Evolutionary conservation across 2,113 vertebrate genomes (phyloP).

Genomic region (Bolborhynchus lineola): DNA sequence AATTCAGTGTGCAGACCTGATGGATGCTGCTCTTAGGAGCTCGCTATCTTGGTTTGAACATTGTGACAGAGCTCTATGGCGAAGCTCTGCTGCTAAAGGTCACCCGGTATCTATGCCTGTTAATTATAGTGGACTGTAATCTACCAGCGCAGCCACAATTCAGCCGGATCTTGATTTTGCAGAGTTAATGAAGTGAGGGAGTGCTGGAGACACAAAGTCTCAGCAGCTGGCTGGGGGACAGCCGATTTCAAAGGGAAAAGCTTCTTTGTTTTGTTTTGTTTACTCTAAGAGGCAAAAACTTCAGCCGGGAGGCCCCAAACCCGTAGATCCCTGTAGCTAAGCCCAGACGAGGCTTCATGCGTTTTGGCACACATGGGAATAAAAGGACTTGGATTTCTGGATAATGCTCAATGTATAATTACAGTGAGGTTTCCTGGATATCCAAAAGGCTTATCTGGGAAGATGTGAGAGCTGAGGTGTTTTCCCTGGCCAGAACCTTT

Average conservation of each 20-base stretch:
- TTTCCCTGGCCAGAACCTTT: background rate
- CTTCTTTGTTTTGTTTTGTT: conserved; percentile 54
- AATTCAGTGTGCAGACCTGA: background rate
- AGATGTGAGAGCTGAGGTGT: background rate
- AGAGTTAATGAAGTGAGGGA: conserved; percentile 58
- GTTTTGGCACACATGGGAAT: conserved; percentile 22
- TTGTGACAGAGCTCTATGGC: background rate
- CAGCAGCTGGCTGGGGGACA: conserved; percentile 47
- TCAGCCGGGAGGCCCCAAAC: conserved; percentile 44
- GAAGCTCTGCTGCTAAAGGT: background rate
- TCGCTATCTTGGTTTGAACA: background rate
- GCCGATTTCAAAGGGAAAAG: conserved; percentile 47
- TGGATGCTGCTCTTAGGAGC: background rate
- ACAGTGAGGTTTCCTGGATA: background rate
- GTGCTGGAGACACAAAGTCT: conserved; percentile 60
- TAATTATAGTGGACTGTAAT: conserved; percentile 19
- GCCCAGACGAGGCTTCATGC: conserved; percentile 18
- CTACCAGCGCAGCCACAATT: conserved; percentile 2
- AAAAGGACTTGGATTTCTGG: background rate
- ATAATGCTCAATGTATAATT: background rate
- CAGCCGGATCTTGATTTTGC: conserved; percentile 15
- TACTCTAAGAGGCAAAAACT: conserved; percentile 29
- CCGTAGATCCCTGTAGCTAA: conserved; percentile 49
- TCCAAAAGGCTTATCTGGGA: background rate
- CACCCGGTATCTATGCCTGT: background rate